Evolutionary conservation across 1,140 invertebrate species (phyloP).

Genomic region (Orius insidiosus): DNA sequence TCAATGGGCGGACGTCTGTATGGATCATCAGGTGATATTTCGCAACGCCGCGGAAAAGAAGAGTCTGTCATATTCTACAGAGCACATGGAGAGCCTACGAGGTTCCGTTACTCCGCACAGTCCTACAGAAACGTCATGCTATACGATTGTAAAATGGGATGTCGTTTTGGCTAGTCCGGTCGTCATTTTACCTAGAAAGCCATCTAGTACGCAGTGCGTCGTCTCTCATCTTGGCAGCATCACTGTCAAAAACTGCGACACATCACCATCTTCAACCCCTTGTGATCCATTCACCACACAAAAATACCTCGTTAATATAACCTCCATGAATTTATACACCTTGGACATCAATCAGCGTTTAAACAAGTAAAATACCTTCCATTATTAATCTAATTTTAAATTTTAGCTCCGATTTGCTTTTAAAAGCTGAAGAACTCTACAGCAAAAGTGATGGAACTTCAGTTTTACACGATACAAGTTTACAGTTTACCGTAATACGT

Average conservation of each 20-base stretch:
- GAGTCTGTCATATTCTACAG: slow-evolving; percentile 26
- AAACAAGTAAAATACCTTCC: slow-evolving; percentile 6
- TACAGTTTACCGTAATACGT: slow-evolving; percentile 42
- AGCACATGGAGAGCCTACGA: slow-evolving; percentile 24
- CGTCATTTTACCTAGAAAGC: slow-evolving; percentile 61
- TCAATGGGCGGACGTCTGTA: slow-evolving; percentile 36
- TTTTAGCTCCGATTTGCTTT: slow-evolving; percentile 18
- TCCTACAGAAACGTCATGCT: slow-evolving; percentile 22
- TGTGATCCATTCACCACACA: slow-evolving; percentile 20
- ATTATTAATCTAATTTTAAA: neutral
- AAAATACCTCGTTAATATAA: slow-evolving; percentile 44
- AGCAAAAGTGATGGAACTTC: slow-evolving; percentile 46
- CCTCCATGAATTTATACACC: slow-evolving; percentile 78
- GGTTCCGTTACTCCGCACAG: slow-evolving; percentile 27
- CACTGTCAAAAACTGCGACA: slow-evolving; percentile 30
- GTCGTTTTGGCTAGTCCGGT: slow-evolving; percentile 78
- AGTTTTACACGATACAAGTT: slow-evolving; percentile 64
- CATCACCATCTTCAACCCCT: slow-evolving; percentile 11
- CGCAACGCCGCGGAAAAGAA: slow-evolving; percentile 21
- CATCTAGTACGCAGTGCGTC: slow-evolving; percentile 64
- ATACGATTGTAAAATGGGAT: slow-evolving; percentile 32
- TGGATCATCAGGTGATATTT: slow-evolving; percentile 26
- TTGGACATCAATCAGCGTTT: slow-evolving; percentile 27
- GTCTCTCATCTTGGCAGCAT: slow-evolving; percentile 89
- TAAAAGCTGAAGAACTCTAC: slow-evolving; percentile 45